Evolutionary conservation across 2,797 vertebrate species (phyloP).

Genomic region (Rhynchotus rufescens): DNA sequence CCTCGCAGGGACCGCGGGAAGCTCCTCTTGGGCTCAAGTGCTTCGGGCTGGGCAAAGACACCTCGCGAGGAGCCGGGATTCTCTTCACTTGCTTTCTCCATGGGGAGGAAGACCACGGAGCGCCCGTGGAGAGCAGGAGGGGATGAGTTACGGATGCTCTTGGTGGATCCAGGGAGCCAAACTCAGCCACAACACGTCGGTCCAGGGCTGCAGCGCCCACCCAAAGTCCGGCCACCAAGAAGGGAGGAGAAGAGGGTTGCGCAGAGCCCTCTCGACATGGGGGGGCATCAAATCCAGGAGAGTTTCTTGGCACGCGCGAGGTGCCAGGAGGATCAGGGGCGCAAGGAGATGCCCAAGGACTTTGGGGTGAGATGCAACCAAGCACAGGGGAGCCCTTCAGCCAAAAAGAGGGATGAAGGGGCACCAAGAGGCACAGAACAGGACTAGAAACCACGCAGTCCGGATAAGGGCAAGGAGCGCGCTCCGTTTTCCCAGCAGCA

Average conservation of each 20-base stretch:
- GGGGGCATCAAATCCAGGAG: background rate
- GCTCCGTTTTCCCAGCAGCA: background rate
- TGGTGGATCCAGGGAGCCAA: background rate
- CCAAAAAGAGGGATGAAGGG: background rate
- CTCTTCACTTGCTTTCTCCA: background rate
- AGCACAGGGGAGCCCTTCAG: background rate
- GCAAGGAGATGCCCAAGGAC: background rate
- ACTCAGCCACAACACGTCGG: background rate
- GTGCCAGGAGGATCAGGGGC: accelerated
- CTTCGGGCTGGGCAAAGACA: background rate
- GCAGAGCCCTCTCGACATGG: background rate
- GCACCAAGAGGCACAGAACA: background rate
- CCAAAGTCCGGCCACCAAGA: background rate
- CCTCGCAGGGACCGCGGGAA: background rate
- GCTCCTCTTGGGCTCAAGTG: accelerated
- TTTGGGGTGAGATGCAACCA: background rate
- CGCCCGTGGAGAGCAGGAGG: background rate
- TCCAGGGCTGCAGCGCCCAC: background rate
- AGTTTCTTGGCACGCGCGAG: no score
- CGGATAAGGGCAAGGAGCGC: background rate
- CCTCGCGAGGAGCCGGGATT: background rate
- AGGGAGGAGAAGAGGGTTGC: background rate
- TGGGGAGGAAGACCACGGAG: background rate
- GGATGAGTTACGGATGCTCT: background rate
- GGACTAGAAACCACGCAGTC: accelerated